Evolutionary conservation across 2,797 vertebrate genomes (phyloP).

Genomic region (Pygocentrus nattereri): DNA sequence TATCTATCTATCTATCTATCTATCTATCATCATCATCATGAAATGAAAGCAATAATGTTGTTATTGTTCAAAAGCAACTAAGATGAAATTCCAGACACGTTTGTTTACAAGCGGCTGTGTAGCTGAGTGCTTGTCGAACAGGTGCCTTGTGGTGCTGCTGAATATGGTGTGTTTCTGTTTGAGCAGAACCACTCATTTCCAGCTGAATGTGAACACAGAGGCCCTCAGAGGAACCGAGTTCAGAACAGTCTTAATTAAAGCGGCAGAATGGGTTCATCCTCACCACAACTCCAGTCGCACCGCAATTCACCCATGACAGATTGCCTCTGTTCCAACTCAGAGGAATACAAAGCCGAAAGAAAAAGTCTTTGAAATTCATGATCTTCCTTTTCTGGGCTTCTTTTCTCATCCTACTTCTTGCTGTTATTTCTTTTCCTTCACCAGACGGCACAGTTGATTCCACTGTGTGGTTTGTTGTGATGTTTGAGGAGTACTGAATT

Average conservation of each 20-base stretch:
- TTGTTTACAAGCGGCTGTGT: background rate
- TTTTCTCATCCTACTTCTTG: conserved; percentile 14
- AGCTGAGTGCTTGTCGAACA: background rate
- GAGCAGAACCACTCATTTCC: conserved; percentile 29
- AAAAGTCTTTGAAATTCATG: conserved; percentile 24
- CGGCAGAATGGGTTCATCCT: conserved; percentile 62
- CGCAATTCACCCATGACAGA: conserved; percentile 69
- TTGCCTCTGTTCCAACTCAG: conserved; percentile 62
- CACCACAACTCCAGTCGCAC: conserved; percentile 66
- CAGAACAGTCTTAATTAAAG: conserved; percentile 67
- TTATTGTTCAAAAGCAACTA: no score
- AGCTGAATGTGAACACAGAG: conserved; percentile 18
- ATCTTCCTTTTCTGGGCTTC: conserved; percentile 52
- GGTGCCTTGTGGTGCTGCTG: background rate
- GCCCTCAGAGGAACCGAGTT: conserved; percentile 51
- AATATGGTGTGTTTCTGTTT: conserved; percentile 23
- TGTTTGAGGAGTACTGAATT: background rate
- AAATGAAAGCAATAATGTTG: no score
- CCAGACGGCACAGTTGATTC: conserved; percentile 26
- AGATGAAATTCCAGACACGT: background rate
- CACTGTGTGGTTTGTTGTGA: background rate
- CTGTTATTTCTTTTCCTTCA: conserved; percentile 33
- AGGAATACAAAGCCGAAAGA: conserved; percentile 7
- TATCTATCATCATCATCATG: no score
- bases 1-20: no score